phyloP scores from a whole-genome alignment of 1,140 invertebrate species.

The Pseudomyrmex pallidus region DNA sequence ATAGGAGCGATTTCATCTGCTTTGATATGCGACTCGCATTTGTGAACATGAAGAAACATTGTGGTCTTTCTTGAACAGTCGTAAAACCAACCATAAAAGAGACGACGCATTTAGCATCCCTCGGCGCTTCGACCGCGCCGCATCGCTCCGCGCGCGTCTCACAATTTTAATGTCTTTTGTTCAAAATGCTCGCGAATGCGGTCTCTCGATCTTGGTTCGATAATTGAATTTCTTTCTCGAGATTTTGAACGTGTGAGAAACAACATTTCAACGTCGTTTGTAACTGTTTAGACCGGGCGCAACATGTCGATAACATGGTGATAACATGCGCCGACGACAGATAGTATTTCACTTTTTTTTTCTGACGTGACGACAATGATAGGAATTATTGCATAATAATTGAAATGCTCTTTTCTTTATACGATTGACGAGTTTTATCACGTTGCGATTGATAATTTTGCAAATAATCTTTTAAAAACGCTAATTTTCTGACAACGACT shows the following conservation, averaged over 20 bases:
- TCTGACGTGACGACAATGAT: too few species aligned
- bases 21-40: conserved; percentile 48
- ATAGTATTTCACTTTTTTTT: too few species aligned
- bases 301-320: background rate
- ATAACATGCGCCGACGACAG: too few species aligned
- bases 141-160: background rate
- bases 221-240: background rate
- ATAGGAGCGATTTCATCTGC: conserved; percentile 58
- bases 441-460: conserved; percentile 34
- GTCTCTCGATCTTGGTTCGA: background rate
- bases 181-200: background rate
- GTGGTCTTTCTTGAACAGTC: conserved; percentile 16
- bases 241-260: conserved; percentile 5
- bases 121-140: background rate
- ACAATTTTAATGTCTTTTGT: conserved; percentile 19
- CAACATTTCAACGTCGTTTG: background rate
- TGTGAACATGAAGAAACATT: conserved; percentile 15
- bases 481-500: conserved; percentile 14
- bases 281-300: background rate
- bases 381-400: too few species aligned
- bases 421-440: conserved; percentile 7
- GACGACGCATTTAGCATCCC: conserved; percentile 29
- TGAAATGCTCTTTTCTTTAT: background rate
- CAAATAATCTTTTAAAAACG: background rate
- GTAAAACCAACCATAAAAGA: conserved; percentile 60